These are phyloP conservation scores for Patiria miniata DNA, from an alignment of 35 echinoderm and acorn worm species.

Conservation along the genomic window DNA sequence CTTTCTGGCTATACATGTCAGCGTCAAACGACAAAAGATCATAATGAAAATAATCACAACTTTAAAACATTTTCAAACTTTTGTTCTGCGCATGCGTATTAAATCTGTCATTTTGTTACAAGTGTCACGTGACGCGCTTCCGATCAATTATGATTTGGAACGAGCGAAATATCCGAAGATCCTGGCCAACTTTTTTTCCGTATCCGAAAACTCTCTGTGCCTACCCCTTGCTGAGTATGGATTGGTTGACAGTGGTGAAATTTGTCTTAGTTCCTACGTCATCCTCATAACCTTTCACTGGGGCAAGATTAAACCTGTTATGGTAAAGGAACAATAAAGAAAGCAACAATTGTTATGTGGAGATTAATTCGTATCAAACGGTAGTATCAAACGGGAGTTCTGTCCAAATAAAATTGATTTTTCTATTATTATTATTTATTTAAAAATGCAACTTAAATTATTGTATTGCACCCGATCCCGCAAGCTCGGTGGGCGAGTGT, in stretches of 20 bases:
- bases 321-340: too few species aligned
- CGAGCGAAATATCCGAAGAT: too few species aligned
- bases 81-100: neutral
- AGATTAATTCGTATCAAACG: too few species aligned
- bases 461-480: too few species aligned
- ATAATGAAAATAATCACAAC: neutral
- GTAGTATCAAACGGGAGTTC: too few species aligned
- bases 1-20: neutral
- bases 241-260: neutral
- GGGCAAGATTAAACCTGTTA: slow-evolving; percentile 9
- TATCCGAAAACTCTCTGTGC: neutral
- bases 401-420: too few species aligned
- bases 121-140: too few species aligned
- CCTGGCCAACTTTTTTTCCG: neutral
- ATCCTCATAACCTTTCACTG: neutral
- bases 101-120: neutral
- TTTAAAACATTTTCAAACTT: neutral
- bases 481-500: too few species aligned
- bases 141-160: too few species aligned
- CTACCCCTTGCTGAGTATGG: neutral
- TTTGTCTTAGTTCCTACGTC: slow-evolving; percentile 10
- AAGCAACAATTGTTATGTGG: too few species aligned
- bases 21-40: neutral
- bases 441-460: too few species aligned
- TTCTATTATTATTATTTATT: too few species aligned